These are phyloP conservation scores for Stenopsyche tienmushanensis DNA, from an alignment of 1,140 invertebrate species.

Conservation along the genomic window DNA sequence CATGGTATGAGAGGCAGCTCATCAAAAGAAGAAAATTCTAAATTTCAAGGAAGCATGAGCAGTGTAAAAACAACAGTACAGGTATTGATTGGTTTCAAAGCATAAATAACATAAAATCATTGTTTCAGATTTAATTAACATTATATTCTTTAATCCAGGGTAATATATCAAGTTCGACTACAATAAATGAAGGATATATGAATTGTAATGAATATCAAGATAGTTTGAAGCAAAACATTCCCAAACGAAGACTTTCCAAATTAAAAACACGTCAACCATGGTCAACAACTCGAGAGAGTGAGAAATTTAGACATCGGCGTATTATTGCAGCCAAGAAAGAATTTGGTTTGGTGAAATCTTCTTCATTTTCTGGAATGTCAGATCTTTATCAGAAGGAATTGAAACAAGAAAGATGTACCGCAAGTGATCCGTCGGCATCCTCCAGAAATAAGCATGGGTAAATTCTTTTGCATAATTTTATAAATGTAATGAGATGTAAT, in stretches of 20 bases:
- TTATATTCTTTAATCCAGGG: constrained; percentile 45
- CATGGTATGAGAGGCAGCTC: constrained; percentile 49
- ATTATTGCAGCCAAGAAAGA: no score
- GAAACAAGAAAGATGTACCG: constrained; percentile 58
- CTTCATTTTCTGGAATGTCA: constrained; percentile 64
- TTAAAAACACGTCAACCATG: constrained; percentile 52
- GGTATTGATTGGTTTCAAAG: constrained; percentile 44
- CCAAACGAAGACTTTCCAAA: constrained; percentile 68
- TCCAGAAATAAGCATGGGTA: constrained; percentile 52
- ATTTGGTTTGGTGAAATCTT: constrained; percentile 61
- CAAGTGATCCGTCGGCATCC: constrained; percentile 61
- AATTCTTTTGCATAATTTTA: not conserved
- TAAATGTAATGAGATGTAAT: constrained; percentile 1
- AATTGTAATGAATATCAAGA: constrained; percentile 54
- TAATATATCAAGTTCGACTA: constrained; percentile 62
- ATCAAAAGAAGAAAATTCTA: constrained; percentile 31
- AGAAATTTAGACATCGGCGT: no score
- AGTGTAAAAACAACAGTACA: constrained; percentile 45
- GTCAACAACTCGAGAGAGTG: no score
- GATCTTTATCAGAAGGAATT: constrained; percentile 55
- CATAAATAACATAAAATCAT: no score
- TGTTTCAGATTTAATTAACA: not conserved
- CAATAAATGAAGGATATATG: constrained; percentile 61
- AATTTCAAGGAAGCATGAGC: constrained; percentile 54
- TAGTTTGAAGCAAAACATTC: constrained; percentile 50